Base-by-base conservation (phyloP, 92 coral and sea anemone species). In the Porites rus region DNA sequence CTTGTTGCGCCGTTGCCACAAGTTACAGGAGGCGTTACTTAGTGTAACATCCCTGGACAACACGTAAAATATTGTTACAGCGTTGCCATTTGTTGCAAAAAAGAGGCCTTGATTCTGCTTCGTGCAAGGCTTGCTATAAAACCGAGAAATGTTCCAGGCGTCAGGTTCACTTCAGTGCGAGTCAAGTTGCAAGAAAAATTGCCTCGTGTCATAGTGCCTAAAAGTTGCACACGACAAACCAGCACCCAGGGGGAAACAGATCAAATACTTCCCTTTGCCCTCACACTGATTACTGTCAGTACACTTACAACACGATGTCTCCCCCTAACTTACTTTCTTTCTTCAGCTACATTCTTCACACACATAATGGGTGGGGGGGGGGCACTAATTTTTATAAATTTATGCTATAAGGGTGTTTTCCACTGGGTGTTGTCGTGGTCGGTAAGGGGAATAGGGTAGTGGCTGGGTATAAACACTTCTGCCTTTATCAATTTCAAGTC, bases 371-470 rank as follows among this genome's bases (percentile, higher is more conserved):
- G 67, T 53, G 43, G 79, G 52, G 52, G 67, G 65, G 53, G 65
- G 79, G 79, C 64, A 74, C 79, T 74, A 74, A 65, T 10, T 50
- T 74, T 74, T 52, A 56, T 56, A 74, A 74, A 51, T 74, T 74
- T 74, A 74, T 74, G 79, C 64, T 74, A 74, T 74, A 74, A 74
- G 31, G 65, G 79, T 74, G 79, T 74, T 50, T 74, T 16, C 79
- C 79, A 51, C 79, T 74, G 79, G 79, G 53, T 74, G 75, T 71
- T 71, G 75, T 28, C 75, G 75, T n/a, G 79, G 65, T 74, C 79
- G 53, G 65, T 50, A 74, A 74, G 79, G 79, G 38, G 65, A 74
- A 74, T 74, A 74, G 79, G 79, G 65, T 74, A 50, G 79, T 52
- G 79, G 79, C 65, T 74, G 65, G 79, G 79, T 51, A 74, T 74